These are phyloP conservation scores for Hystrix brachyura DNA, from an alignment of 2,113 vertebrate species.

Conservation along the genomic window DNA sequence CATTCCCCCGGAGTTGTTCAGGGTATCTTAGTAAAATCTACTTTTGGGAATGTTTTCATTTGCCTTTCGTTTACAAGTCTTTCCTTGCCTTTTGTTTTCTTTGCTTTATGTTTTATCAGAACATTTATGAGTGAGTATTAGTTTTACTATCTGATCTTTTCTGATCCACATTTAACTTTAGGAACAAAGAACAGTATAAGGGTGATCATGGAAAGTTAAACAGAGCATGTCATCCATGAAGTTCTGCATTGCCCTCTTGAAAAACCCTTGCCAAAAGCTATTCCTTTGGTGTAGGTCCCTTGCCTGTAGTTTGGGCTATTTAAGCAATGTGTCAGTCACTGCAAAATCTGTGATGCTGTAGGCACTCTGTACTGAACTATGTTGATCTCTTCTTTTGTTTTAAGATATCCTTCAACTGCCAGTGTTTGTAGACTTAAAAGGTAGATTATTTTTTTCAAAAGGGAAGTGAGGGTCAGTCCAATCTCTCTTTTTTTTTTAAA, in stretches of 20 bases:
- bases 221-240: not conserved
- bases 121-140: not conserved
- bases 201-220: not conserved
- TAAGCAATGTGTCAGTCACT: not conserved
- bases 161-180: not conserved
- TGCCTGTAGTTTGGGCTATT: not conserved
- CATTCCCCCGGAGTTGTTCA: not conserved
- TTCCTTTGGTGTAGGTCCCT: not conserved
- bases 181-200: not conserved
- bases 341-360: not conserved
- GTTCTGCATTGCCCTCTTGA: not conserved
- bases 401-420: not conserved
- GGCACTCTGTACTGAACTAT: not conserved
- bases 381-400: not conserved
- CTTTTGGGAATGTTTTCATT: not conserved
- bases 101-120: not conserved
- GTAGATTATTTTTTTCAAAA: not conserved
- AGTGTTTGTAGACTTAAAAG: not conserved
- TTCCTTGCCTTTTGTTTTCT: not conserved
- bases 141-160: not conserved
- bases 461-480: not conserved
- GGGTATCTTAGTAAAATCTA: not conserved
- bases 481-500: not conserved
- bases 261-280: not conserved
- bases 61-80: not conserved